Conservation (phyloP, 1,140 invertebrate species). For the Wasmannia auropunctata region DNA sequence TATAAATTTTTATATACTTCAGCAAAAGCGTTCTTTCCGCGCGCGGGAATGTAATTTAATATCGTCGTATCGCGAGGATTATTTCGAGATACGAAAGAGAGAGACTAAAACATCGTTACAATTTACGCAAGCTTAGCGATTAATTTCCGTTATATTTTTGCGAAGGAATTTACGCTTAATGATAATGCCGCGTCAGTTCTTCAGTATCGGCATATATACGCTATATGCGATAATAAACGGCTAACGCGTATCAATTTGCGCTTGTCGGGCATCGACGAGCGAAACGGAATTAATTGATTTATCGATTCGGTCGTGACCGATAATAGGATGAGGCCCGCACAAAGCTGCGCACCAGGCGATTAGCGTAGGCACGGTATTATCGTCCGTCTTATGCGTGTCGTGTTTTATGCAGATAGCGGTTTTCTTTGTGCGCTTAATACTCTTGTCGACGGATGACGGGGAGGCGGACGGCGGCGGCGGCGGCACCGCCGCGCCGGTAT, state of each 20-base stretch:
- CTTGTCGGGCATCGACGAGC: conserved; percentile 34
- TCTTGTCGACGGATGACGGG: not conserved
- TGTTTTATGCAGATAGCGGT: conserved; percentile 39
- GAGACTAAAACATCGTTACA: not conserved
- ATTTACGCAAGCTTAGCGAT: not conserved
- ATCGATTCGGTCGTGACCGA: conserved; percentile 59
- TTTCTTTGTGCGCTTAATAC: conserved; percentile 32
- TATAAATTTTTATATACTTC: too few species aligned
- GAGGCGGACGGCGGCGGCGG: not conserved
- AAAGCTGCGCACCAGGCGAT: conserved; percentile 42
- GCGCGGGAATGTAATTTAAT: too few species aligned
- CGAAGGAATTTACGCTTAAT: not conserved
- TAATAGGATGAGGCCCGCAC: conserved; percentile 43
- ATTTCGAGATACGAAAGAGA: not conserved
- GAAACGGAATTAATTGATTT: conserved; percentile 54
- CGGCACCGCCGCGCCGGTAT: not conserved
- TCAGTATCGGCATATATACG: not conserved
- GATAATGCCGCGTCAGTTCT: conserved; percentile 14
- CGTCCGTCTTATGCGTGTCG: conserved; percentile 24
- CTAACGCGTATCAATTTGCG: conserved; percentile 40
- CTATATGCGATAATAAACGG: conserved; percentile 22
- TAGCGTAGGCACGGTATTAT: conserved; percentile 32
- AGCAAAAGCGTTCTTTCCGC: too few species aligned
- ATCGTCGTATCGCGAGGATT: not conserved
- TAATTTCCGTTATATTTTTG: not conserved